These are phyloP conservation scores for Pelosia muscerda DNA, from an alignment of 2,888 invertebrate genomes.

Conservation along the genomic window DNA sequence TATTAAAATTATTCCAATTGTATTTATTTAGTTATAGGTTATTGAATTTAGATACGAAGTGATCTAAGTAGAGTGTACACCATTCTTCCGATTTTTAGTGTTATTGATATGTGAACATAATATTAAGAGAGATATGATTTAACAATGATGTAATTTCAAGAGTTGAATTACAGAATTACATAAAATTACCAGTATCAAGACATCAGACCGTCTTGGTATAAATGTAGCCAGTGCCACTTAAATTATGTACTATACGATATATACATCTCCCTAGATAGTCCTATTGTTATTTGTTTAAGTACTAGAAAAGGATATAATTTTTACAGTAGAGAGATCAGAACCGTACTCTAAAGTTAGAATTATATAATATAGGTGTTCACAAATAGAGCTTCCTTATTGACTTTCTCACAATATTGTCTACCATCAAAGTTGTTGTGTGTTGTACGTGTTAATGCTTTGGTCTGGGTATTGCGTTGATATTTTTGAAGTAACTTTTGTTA, in stretches of 20 bases:
- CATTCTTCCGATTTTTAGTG: constrained; percentile 45
- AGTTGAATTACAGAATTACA: constrained; percentile 27
- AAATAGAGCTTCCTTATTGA: constrained; percentile 81
- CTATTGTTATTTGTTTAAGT: constrained; percentile 76
- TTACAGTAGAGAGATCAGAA: constrained; percentile 72
- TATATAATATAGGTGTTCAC: constrained; percentile 71
- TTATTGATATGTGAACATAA: constrained; percentile 28
- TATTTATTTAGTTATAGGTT: constrained; percentile 46
- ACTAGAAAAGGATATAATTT: constrained; percentile 72
- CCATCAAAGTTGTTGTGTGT: constrained; percentile 62
- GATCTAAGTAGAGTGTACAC: constrained; percentile 43
- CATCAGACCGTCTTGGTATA: constrained; percentile 28
- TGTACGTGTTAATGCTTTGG: constrained; percentile 33
- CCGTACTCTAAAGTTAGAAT: constrained; percentile 63
- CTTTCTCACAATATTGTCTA: constrained; percentile 70
- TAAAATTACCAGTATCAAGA: constrained; percentile 16
- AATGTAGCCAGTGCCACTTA: constrained; percentile 83
- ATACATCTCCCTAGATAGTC: constrained; percentile 78
- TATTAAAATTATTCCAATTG: constrained; percentile 40
- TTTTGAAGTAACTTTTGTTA: constrained; percentile 11
- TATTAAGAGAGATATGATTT: constrained; percentile 31
- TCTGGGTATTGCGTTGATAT: constrained; percentile 19
- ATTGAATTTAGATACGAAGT: constrained; percentile 42
- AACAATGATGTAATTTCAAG: constrained; percentile 31
- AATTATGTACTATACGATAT: constrained; percentile 68